Conservation (phyloP, 2,888 invertebrate species). For the Erebia aethiops region DNA sequence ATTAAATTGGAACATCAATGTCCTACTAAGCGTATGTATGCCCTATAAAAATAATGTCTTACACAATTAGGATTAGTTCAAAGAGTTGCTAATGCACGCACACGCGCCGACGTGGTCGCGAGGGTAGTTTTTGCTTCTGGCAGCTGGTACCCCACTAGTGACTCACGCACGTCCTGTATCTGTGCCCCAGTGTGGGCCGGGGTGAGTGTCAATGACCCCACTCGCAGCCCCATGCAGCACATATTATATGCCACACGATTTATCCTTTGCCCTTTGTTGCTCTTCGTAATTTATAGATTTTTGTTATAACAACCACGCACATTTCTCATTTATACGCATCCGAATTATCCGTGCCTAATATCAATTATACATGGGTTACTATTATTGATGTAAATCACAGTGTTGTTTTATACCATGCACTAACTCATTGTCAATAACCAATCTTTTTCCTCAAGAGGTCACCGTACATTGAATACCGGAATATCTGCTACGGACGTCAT, state of each 20-base stretch:
- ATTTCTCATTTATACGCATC: slow-evolving; percentile 59
- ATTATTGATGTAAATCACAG: background rate
- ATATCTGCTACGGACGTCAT: background rate
- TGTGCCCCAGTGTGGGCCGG: slow-evolving; percentile 73
- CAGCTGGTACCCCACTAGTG: slow-evolving; percentile 81
- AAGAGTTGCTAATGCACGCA: slow-evolving; percentile 50
- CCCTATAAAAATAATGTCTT: slow-evolving; percentile 27
- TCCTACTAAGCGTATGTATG: slow-evolving; percentile 4
- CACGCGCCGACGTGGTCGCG: slow-evolving; percentile 53
- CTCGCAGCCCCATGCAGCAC: slow-evolving; percentile 72
- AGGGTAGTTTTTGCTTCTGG: slow-evolving; percentile 79
- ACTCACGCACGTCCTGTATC: slow-evolving; percentile 75
- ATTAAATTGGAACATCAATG: slow-evolving; percentile 11
- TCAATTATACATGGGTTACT: slow-evolving; percentile 26
- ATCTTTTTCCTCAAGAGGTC: slow-evolving; percentile 2
- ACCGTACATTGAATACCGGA: background rate
- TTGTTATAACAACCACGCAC: slow-evolving; percentile 57
- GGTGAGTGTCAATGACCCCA: slow-evolving; percentile 81
- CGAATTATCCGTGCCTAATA: slow-evolving; percentile 42
- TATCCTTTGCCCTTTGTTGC: slow-evolving; percentile 75
- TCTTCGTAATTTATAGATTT: slow-evolving; percentile 63
- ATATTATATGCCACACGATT: slow-evolving; percentile 70
- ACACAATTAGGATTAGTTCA: slow-evolving; percentile 48
- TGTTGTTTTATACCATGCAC: background rate
- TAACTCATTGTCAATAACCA: background rate